Evolutionary conservation across 2,113 vertebrate species (phyloP).

Genomic region (mouse (Mus musculus)): GRCm39 chr12:47064001-47064500

Average conservation of each 20-base stretch:
- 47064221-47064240: slow-evolving; percentile 52
- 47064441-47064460: slow-evolving; percentile 58
- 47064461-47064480: slow-evolving; percentile 73
- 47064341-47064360: slow-evolving; percentile 57
- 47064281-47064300: slow-evolving; percentile 53
- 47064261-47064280: slow-evolving; percentile 48
- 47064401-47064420: slow-evolving; percentile 29
- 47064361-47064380: slow-evolving; percentile 67
- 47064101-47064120: neutral
- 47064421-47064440: slow-evolving; percentile 53
- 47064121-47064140: slow-evolving; percentile 53
- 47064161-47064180: slow-evolving; percentile 43
- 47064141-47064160: slow-evolving; percentile 60
- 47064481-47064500: slow-evolving; percentile 72
- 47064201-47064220: slow-evolving; percentile 64
- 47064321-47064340: slow-evolving; percentile 40
- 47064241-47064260: slow-evolving; percentile 55
- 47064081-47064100: slow-evolving; percentile 61
- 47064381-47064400: slow-evolving; percentile 65
- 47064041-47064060: slow-evolving; percentile 61
- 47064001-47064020: slow-evolving; percentile 63
- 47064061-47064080: slow-evolving; percentile 48
- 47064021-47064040: slow-evolving; percentile 53
- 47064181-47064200: slow-evolving; percentile 52
- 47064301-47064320: slow-evolving; percentile 43